Conservation (phyloP, 1,140 invertebrate species). For the Antheraea pernyi region DNA sequence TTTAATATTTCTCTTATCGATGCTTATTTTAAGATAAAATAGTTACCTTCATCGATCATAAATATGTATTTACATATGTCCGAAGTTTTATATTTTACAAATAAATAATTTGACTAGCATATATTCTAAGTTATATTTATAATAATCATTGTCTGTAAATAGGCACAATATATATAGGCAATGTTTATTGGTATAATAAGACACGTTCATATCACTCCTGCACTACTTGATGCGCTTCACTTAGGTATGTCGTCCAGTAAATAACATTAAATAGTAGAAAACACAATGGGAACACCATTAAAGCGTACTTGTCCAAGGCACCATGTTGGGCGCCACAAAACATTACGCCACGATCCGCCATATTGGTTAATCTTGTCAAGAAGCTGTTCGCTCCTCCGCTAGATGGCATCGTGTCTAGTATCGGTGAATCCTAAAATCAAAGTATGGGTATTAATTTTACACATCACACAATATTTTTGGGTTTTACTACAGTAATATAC, state of each 20-base stretch:
- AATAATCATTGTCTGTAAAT: background rate
- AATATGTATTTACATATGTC: background rate
- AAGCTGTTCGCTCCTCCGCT: conserved; percentile 47
- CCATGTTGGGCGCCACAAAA: conserved; percentile 81
- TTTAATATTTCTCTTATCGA: background rate
- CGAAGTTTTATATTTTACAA: conserved; percentile 1
- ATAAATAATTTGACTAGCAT: conserved; percentile 45
- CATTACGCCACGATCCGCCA: conserved; percentile 76
- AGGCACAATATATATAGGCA: conserved; percentile 33
- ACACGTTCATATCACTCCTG: conserved; percentile 36
- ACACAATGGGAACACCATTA: conserved; percentile 85
- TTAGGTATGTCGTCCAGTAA: conserved; percentile 86
- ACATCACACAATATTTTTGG: background rate
- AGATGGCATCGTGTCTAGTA: conserved; percentile 62
- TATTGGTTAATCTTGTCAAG: conserved; percentile 58
- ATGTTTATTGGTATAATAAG: background rate
- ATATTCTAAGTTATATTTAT: conserved; percentile 8
- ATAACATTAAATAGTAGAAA: conserved; percentile 84
- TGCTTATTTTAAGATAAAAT: conserved; percentile 4
- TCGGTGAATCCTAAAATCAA: conserved; percentile 64
- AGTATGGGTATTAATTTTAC: conserved; percentile 4
- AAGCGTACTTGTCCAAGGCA: conserved; percentile 79
- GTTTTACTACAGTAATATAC: background rate
- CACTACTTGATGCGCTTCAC: conserved; percentile 69
- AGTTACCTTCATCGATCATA: background rate